These are phyloP conservation scores for Brachionus angularis DNA, from an alignment of 1,140 invertebrate species.

Conservation along the genomic window DNA sequence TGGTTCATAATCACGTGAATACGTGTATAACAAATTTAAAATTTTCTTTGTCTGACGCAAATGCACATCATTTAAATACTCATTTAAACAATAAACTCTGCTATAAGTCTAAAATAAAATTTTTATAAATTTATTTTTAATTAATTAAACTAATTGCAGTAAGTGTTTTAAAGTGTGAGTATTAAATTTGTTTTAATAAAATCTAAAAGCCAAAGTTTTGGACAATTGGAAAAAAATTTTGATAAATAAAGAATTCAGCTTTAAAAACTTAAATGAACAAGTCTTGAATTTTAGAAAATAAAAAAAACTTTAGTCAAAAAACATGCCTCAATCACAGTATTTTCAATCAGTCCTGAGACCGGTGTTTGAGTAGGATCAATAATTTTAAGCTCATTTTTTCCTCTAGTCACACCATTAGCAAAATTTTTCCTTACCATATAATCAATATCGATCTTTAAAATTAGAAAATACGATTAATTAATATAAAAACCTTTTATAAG, in stretches of 20 bases:
- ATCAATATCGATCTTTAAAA: constrained; percentile 54
- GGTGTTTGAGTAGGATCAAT: constrained; percentile 54
- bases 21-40: constrained; percentile 57
- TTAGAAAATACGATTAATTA: too few species aligned
- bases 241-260: too few species aligned
- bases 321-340: constrained; percentile 56
- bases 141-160: too few species aligned
- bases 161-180: too few species aligned
- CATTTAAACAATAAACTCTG: constrained; percentile 51
- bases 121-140: too few species aligned
- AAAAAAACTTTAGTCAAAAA: too few species aligned
- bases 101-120: constrained; percentile 51
- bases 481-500: not conserved
- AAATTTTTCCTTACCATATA: constrained; percentile 54
- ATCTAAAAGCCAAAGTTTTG: too few species aligned
- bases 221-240: too few species aligned
- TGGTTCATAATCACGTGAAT: constrained; percentile 55
- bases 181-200: too few species aligned
- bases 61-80: constrained; percentile 50
- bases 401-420: constrained; percentile 51
- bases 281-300: too few species aligned
- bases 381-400: constrained; percentile 51
- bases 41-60: constrained; percentile 52
- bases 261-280: too few species aligned
- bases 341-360: constrained; percentile 55